Base-by-base conservation (phyloP, 1,140 invertebrate species). In the Elymnias hypermnestra region DNA sequence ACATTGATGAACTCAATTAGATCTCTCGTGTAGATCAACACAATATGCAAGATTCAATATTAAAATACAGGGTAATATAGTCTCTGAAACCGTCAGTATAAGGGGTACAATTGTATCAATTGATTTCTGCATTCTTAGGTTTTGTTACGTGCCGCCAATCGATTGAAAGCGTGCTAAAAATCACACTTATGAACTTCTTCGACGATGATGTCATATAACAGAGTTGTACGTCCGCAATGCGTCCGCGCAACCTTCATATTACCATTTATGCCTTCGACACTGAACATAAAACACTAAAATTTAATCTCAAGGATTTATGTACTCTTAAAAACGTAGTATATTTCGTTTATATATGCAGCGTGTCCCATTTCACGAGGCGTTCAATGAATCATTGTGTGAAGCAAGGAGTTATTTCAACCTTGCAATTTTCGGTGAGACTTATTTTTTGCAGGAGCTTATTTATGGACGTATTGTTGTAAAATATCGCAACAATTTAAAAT, bases 131-230 rank as follows among this genome's bases (percentile, higher is more conserved):
- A 8, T 6, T 8, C 26, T 18, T 8, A 13, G 12, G 1, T 0
- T 2, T 1, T 28, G 17, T 22, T 9, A 14, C 13, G 26, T 12
- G 5, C 26, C 18, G 36, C 36, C 8, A 47, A 39, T 40, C 26
- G 40, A 35, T 48, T 56, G 54, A 53, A 51, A 57, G 33, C 45
- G 47, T 40, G 64, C 53, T 64, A 66, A 66, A 66, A 67, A 62
- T 63, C 58, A 40, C 66, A 54, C 56, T 54, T 42, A 54, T 55
- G 53, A 60, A 55, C 56, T 69, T 50, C 58, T 60, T 36, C 39
- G 22, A 17, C 58, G 65, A 63, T 74, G 68, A 74, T 74, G 68
- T 74, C 71, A 74, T 54, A 57, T 48, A 60, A 40, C 58, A 53
- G 40, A 45, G 28, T 33, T n/a, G 2, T 33, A 23, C 41, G 54